A percentile compares a stretch with the other conserved stretches of the same genome.
These are phyloP conservation scores for Paramuricea clavata DNA, from an alignment of 92 coral and sea anemone species.

Conservation along the genomic window DNA sequence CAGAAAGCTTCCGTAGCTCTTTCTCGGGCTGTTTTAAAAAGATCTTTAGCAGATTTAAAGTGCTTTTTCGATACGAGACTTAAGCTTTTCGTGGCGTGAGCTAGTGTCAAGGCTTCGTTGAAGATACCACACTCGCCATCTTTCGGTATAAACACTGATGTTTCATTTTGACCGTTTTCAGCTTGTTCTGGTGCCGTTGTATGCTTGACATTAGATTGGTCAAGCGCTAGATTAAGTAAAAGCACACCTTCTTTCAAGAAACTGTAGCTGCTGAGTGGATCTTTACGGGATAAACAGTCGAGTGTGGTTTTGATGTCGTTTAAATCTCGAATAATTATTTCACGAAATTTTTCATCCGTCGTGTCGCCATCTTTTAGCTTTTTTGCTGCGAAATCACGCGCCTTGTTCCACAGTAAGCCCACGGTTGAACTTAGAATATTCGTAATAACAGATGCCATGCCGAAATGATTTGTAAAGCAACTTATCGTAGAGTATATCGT, in stretches of 20 bases:
- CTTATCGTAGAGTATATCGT: not conserved
- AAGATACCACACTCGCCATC: not conserved
- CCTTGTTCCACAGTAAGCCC: slow-evolving; percentile 12
- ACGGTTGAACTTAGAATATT: no score
- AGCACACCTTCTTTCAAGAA: no score
- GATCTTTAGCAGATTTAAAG: not conserved
- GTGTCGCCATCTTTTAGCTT: slow-evolving; percentile 25
- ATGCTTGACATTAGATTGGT: no score
- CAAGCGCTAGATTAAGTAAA: no score
- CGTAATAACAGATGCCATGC: no score
- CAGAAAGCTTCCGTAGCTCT: not conserved
- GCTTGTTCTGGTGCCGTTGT: no score
- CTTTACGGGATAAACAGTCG: not conserved
- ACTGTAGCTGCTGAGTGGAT: no score
- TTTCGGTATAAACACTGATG: not conserved
- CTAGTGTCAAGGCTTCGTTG: not conserved
- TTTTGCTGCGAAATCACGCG: slow-evolving; percentile 10
- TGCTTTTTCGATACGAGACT: not conserved
- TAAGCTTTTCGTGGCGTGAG: no score
- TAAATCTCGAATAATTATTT: slow-evolving; percentile 21
- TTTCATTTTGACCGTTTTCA: no score
- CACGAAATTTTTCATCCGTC: slow-evolving; percentile 22
- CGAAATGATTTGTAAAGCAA: not conserved
- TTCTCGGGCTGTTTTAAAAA: not conserved
- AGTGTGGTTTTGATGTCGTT: slow-evolving; percentile 22